These are phyloP conservation scores for Emys orbicularis DNA, from an alignment of 2,797 vertebrate genomes.

Conservation along the genomic window DNA sequence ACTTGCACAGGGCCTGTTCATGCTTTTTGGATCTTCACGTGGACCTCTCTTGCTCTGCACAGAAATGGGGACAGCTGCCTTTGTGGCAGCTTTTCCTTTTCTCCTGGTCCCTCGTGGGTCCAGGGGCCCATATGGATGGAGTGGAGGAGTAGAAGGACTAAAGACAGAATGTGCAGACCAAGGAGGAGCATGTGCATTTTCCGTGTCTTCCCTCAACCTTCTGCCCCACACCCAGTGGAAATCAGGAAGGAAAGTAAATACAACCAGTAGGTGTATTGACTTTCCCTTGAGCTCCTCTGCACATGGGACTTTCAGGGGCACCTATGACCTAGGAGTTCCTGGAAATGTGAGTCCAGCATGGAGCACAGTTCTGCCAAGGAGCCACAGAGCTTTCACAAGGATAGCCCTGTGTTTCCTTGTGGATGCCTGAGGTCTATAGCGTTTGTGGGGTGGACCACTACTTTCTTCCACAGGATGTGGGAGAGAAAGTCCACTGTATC, in stretches of 20 bases:
- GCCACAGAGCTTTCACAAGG: background rate
- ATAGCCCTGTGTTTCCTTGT: background rate
- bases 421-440: background rate
- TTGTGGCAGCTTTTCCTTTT: background rate
- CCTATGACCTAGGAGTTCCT: background rate
- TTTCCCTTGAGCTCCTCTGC: background rate
- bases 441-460: background rate
- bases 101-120: background rate
- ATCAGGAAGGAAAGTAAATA: background rate
- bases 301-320: background rate
- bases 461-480: background rate
- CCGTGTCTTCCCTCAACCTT: background rate
- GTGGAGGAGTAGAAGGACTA: background rate
- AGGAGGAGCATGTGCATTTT: background rate
- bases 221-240: background rate
- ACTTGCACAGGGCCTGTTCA: no score
- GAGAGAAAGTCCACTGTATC: background rate
- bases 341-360: background rate
- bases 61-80: background rate
- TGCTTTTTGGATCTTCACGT: background rate
- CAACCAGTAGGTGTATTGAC: background rate
- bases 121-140: background rate
- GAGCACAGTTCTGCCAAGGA: background rate
- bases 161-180: background rate
- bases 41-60: background rate